Percentiles rank a stretch among this genome's conserved stretches.
phyloP scores from a whole-genome alignment of 2,888 invertebrate species.

The Pheosia tremula region DNA sequence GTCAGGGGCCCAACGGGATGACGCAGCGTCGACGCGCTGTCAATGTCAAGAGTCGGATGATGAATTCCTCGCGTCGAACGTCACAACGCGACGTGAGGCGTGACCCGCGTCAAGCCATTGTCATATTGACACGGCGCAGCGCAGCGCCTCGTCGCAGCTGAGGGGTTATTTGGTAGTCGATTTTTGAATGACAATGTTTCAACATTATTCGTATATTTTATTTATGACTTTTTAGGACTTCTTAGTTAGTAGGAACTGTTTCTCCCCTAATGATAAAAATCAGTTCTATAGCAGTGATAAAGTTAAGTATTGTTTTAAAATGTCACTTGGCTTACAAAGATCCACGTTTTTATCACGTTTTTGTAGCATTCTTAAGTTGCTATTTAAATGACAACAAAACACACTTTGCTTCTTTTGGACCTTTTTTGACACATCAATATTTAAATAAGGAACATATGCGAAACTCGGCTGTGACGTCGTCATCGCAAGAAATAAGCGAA shows the following conservation, averaged over 20 bases:
- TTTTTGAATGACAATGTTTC: constrained; percentile 30
- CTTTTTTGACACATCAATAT: background rate
- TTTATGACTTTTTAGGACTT: background rate
- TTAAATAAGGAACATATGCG: background rate
- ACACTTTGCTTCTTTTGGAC: background rate
- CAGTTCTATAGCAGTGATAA: no score
- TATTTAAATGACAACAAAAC: background rate
- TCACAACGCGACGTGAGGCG: constrained; percentile 36
- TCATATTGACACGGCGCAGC: constrained; percentile 50
- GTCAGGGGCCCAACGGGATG: background rate
- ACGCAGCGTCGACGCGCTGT: constrained; percentile 44
- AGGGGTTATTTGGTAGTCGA: constrained; percentile 50
- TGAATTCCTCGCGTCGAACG: constrained; percentile 54
- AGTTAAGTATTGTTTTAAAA: no score
- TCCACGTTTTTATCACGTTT: no score
- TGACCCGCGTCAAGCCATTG: constrained; percentile 60
- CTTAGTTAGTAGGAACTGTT: no score
- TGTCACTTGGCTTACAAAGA: no score
- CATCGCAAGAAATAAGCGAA: background rate
- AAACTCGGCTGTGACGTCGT: background rate
- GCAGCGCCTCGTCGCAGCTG: constrained; percentile 28
- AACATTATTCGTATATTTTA: background rate
- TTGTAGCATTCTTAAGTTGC: no score
- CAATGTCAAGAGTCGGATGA: constrained; percentile 62
- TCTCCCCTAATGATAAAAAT: no score